Conservation (phyloP, 2,113 vertebrate species). For the Seriola aureovittata region DNA sequence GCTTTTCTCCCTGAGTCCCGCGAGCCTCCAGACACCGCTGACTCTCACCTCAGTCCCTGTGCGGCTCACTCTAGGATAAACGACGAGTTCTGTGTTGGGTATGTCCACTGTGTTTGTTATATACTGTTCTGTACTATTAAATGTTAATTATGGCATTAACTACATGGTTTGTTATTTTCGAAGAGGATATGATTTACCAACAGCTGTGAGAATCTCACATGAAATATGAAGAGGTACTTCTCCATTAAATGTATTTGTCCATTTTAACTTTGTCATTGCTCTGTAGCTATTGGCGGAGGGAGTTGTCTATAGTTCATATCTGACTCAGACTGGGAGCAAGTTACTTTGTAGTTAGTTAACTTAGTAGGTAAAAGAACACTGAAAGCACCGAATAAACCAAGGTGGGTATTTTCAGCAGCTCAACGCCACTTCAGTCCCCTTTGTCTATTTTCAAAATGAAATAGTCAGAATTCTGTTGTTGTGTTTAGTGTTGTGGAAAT, state of each 20-base stretch:
- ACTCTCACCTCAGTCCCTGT: background rate
- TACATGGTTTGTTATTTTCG: background rate
- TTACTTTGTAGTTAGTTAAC: background rate
- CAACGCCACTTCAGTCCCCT: background rate
- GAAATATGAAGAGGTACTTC: background rate
- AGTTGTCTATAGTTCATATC: background rate
- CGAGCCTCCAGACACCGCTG: slow-evolving; percentile 16
- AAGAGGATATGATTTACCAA: background rate
- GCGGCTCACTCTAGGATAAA: background rate
- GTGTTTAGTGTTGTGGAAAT: background rate
- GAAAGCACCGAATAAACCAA: background rate
- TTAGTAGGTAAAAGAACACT: background rate
- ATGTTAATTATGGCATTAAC: no score
- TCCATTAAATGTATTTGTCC: background rate
- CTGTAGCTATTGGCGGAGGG: background rate
- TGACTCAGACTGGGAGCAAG: background rate
- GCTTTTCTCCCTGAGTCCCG: slow-evolving; percentile 18
- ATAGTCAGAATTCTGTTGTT: background rate
- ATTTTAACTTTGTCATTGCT: background rate
- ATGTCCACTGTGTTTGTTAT: slow-evolving; percentile 3
- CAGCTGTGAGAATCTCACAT: background rate
- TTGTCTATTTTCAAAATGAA: background rate
- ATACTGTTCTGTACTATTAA: background rate
- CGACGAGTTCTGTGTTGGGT: slow-evolving; percentile 33
- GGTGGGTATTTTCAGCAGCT: background rate